Percentiles rank a stretch among this genome's conserved stretches.
These are phyloP conservation scores for Cyanocitta stelleri DNA, from an alignment of 2,113 vertebrate species.

Conservation along the genomic window DNA sequence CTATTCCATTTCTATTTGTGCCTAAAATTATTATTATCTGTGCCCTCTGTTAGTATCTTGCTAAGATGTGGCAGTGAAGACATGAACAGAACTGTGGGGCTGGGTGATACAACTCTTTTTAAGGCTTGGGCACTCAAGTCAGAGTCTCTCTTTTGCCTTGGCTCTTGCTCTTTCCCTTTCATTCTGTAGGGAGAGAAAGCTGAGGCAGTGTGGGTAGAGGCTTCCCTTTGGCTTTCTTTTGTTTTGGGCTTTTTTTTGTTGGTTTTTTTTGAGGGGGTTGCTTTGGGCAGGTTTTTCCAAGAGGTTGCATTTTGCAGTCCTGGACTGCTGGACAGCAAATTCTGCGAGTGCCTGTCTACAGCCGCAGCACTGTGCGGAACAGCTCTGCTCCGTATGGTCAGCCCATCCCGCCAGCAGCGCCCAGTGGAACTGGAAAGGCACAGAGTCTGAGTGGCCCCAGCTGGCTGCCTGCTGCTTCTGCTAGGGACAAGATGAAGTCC, in stretches of 20 bases:
- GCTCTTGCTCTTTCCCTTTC: background rate
- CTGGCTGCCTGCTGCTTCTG: background rate
- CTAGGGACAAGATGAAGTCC: too few species aligned
- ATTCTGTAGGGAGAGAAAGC: background rate
- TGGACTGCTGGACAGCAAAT: background rate
- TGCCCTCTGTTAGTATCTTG: background rate
- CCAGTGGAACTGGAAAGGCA: too few species aligned
- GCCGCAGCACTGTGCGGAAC: fast-evolving
- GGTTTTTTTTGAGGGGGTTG: background rate
- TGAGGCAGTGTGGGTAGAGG: background rate
- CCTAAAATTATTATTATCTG: background rate
- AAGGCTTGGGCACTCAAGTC: background rate
- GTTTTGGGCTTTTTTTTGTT: background rate
- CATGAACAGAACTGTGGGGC: background rate
- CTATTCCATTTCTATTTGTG: background rate
- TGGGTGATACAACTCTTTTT: background rate
- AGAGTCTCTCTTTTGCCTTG: background rate
- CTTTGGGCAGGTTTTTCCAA: background rate
- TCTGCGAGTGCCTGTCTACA: fast-evolving
- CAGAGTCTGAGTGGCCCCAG: fast-evolving
- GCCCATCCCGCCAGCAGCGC: fast-evolving
- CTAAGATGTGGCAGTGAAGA: fast-evolving
- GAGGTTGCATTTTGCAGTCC: background rate
- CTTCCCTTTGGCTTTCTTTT: background rate
- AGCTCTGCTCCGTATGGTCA: fast-evolving